These are phyloP conservation scores for Gobionotothen gibberifrons DNA, from an alignment of 2,797 vertebrate species.

Conservation along the genomic window DNA sequence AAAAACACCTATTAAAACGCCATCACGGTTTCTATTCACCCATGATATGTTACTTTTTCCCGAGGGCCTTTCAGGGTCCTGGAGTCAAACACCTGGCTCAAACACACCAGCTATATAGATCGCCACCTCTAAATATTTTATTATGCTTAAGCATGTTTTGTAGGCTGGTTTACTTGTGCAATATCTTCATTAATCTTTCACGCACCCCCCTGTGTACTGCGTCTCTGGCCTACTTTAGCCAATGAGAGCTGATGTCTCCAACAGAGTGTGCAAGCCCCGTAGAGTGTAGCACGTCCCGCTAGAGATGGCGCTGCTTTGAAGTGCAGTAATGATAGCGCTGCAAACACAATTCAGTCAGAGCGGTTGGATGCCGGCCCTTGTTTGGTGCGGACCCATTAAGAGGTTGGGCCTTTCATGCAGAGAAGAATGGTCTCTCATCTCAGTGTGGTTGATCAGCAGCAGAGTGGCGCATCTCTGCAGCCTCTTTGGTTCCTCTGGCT, in stretches of 20 bases:
- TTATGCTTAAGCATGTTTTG: conserved; percentile 66
- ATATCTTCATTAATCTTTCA: conserved; percentile 80
- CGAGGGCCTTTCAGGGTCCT: conserved; percentile 40
- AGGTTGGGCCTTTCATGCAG: conserved; percentile 36
- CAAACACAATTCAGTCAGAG: conserved; percentile 40
- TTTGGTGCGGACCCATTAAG: conserved; percentile 47
- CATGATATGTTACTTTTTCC: conserved; percentile 32
- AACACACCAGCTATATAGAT: conserved; percentile 56
- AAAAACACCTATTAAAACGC: conserved; percentile 21
- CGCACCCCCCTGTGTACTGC: conserved; percentile 36
- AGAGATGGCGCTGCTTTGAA: conserved; percentile 67
- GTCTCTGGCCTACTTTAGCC: conserved; percentile 66
- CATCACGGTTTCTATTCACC: conserved; percentile 33
- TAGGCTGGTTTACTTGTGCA: conserved; percentile 64
- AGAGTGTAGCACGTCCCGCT: conserved; percentile 44
- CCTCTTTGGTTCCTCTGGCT: conserved; percentile 35
- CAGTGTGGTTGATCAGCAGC: conserved; percentile 45
- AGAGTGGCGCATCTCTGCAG: conserved; percentile 32
- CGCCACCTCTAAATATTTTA: conserved; percentile 76
- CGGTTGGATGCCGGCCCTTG: conserved; percentile 36
- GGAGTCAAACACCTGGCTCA: conserved; percentile 51
- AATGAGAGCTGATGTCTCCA: conserved; percentile 50
- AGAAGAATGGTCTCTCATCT: conserved; percentile 48
- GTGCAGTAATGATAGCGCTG: conserved; percentile 56
- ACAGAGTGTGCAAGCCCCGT: conserved; percentile 31